A percentile compares a stretch with the other conserved stretches of the same genome.
phyloP scores from a whole-genome alignment of 2,797 vertebrate species.

The Muscicapa comitata region DNA sequence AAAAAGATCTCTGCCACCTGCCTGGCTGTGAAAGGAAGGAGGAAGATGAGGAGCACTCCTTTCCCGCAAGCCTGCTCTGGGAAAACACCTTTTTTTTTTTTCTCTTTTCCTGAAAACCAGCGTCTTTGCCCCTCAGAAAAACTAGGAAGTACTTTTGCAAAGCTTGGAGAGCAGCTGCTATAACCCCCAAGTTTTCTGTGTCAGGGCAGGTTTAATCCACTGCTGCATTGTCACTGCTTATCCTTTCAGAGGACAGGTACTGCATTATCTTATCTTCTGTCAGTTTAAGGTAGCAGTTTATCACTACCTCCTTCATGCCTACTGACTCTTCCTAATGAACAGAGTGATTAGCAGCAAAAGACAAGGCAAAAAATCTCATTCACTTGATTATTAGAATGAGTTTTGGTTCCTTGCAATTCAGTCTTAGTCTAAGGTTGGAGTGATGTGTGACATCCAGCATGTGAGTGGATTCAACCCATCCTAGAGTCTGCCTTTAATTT shows the following conservation, averaged over 20 bases:
- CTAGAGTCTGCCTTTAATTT: background rate
- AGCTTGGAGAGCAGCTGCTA: background rate
- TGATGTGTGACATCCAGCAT: fast-evolving
- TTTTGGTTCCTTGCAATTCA: background rate
- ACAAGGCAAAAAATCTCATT: background rate
- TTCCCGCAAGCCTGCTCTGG: background rate
- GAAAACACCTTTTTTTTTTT: background rate
- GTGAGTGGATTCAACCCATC: background rate
- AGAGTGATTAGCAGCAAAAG: background rate
- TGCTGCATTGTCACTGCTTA: background rate
- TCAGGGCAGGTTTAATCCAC: background rate
- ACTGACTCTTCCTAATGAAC: background rate
- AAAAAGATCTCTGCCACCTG: background rate
- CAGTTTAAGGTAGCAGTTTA: background rate
- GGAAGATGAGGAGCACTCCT: background rate
- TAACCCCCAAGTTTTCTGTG: background rate
- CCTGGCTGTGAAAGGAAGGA: background rate
- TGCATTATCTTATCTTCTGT: background rate
- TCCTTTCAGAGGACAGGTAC: fast-evolving
- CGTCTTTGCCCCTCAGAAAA: background rate
- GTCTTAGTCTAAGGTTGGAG: background rate
- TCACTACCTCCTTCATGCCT: background rate
- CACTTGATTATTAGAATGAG: background rate
- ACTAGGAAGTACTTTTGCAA: background rate
- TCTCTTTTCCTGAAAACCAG: background rate